A percentile compares a stretch with the other conserved stretches of the same genome.
These are phyloP conservation scores for Panagrolaimus sp. DNA, from an alignment of 1,140 invertebrate genomes.

Conservation along the genomic window DNA sequence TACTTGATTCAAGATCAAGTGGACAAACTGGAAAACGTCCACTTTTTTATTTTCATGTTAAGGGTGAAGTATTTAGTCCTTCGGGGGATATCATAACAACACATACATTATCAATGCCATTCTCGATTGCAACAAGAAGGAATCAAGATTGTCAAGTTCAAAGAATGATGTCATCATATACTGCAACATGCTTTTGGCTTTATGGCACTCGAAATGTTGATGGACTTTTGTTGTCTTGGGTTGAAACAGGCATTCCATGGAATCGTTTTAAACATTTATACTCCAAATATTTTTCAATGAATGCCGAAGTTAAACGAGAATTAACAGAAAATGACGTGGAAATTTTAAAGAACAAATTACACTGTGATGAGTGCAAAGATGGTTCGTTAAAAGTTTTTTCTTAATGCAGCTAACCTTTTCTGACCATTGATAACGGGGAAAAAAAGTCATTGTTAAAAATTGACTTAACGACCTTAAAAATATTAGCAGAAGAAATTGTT, in stretches of 20 bases:
- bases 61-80: conserved; percentile 54
- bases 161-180: conserved; percentile 58
- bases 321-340: conserved; percentile 52
- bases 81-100: conserved; percentile 48
- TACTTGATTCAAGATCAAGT: conserved; percentile 49
- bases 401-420: too few relatives aligned
- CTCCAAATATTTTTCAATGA: conserved; percentile 56
- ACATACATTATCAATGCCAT: conserved; percentile 57
- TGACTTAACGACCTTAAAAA: too few relatives aligned
- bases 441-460: too few relatives aligned
- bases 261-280: conserved; percentile 56
- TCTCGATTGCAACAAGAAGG: conserved; percentile 55
- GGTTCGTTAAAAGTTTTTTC: not conserved
- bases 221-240: conserved; percentile 56
- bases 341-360: conserved; percentile 51
- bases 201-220: conserved; percentile 54
- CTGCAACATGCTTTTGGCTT: conserved; percentile 59
- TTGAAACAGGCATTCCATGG: conserved; percentile 43
- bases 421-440: too few relatives aligned
- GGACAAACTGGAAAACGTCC: conserved; percentile 55
- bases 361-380: conserved; percentile 51
- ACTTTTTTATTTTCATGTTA: conserved; percentile 58
- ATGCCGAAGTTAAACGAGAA: conserved; percentile 53
- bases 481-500: too few relatives aligned
- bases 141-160: conserved; percentile 60